Conservation (phyloP, 2,888 invertebrate species). For the Scaptomyza flava region DNA sequence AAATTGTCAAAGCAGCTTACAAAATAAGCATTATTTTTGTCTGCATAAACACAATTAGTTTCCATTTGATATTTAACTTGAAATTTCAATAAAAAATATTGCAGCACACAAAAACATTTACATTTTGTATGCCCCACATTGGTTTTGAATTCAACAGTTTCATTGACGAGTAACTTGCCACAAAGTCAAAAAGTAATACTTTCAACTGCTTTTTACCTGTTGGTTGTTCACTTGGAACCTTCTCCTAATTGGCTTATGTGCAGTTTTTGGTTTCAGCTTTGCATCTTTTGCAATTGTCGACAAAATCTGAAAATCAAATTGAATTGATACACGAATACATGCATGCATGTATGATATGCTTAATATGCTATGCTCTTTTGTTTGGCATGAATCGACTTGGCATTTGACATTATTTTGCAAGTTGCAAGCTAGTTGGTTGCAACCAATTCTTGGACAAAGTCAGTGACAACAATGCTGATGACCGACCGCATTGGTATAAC, state of each 20-base stretch:
- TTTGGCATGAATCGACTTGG: not conserved
- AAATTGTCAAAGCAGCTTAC: too few relatives aligned
- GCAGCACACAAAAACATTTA: too few relatives aligned
- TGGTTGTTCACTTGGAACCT: too few relatives aligned
- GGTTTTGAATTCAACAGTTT: not conserved
- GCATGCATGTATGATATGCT: not conserved
- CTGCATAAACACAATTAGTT: too few relatives aligned
- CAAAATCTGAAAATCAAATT: not conserved
- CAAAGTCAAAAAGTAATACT: not conserved
- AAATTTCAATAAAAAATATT: not conserved
- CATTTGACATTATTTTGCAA: slow-evolving; percentile 12
- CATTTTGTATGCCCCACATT: too few relatives aligned
- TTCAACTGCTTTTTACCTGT: too few relatives aligned
- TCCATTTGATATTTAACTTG: not conserved
- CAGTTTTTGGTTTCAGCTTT: not conserved
- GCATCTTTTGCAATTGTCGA: not conserved
- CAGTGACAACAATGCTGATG: slow-evolving; percentile 36
- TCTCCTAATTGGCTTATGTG: not conserved
- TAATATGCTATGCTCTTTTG: slow-evolving; percentile 16
- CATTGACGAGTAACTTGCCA: not conserved
- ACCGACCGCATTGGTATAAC: slow-evolving; percentile 31
- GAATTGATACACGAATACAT: not conserved
- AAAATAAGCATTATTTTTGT: too few relatives aligned
- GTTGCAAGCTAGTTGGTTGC: not conserved
- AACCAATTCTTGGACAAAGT: slow-evolving; percentile 32